Conservation (phyloP, 1,140 invertebrate genomes). For the Drosophila leontia region DNA sequence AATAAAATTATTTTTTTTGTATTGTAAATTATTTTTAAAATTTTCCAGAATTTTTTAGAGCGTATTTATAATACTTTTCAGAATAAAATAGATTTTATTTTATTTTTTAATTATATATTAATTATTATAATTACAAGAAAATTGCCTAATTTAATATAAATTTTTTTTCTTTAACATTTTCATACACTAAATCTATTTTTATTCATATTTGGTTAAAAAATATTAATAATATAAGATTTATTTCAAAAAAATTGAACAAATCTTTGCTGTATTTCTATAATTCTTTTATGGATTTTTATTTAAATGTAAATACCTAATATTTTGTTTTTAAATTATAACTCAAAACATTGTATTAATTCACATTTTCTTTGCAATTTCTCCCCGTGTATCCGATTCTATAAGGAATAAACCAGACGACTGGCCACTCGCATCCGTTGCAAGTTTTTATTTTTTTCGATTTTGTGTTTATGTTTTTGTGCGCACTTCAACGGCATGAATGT, state of each 20-base stretch:
- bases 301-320: not conserved
- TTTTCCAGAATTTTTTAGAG: not conserved
- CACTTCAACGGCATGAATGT: slow-evolving; percentile 69
- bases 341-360: not conserved
- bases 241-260: too few species aligned
- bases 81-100: not conserved
- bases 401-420: slow-evolving; percentile 28
- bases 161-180: too few species aligned
- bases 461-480: slow-evolving; percentile 78
- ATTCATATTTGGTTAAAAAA: too few species aligned
- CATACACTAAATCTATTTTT: too few species aligned
- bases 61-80: not conserved
- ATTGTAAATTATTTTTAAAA: too few species aligned
- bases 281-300: not conserved
- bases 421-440: slow-evolving; percentile 62
- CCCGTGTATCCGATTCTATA: slow-evolving; percentile 22
- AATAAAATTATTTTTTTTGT: not conserved
- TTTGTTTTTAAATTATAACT: not conserved
- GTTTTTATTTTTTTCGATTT: slow-evolving; percentile 78
- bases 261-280: too few species aligned
- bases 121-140: not conserved
- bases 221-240: too few species aligned
- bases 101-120: not conserved
- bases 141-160: too few species aligned
- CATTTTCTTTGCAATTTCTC: not conserved